Evolutionary conservation across 2,797 vertebrate species (phyloP).

Genomic region (Pseudochromis fuscus): DNA sequence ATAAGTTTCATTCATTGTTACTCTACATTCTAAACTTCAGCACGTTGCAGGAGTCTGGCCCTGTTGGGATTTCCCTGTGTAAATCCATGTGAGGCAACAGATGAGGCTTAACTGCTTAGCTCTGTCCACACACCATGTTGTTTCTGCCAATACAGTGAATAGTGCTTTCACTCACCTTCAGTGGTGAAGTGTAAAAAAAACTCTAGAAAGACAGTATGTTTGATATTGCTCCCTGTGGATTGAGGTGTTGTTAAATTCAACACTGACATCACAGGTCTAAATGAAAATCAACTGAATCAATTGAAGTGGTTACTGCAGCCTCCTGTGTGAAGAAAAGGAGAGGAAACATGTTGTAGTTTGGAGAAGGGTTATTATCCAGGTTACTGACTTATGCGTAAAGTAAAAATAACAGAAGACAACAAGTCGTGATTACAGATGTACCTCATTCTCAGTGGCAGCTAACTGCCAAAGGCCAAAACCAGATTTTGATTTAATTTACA

Average conservation of each 20-base stretch:
- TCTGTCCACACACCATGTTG: constrained; percentile 17
- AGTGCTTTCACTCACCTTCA: constrained; percentile 14
- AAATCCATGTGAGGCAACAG: constrained; percentile 58
- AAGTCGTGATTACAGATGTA: too few relatives aligned
- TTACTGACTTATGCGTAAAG: too few relatives aligned
- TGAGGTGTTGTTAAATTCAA: background rate
- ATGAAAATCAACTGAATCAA: too few relatives aligned
- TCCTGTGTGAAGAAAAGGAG: background rate
- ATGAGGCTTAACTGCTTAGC: constrained; percentile 56
- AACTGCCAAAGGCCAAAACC: too few relatives aligned
- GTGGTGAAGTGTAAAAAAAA: background rate
- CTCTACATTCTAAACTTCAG: background rate
- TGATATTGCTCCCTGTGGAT: background rate
- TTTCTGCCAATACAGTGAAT: background rate
- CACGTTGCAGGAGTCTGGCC: constrained; percentile 22
- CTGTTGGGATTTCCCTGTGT: constrained; percentile 61
- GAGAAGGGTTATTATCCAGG: background rate
- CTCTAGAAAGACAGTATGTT: background rate
- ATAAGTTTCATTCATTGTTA: background rate
- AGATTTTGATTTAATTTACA: too few relatives aligned
- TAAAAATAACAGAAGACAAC: too few relatives aligned
- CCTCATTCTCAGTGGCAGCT: too few relatives aligned
- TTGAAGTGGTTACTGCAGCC: too few relatives aligned
- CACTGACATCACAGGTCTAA: background rate
- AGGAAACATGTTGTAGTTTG: background rate